Evolutionary conservation across 1,140 invertebrate genomes (phyloP), one percentile per base, ranked within the genome.

Genomic region (Drosophila arawakana): DNA sequence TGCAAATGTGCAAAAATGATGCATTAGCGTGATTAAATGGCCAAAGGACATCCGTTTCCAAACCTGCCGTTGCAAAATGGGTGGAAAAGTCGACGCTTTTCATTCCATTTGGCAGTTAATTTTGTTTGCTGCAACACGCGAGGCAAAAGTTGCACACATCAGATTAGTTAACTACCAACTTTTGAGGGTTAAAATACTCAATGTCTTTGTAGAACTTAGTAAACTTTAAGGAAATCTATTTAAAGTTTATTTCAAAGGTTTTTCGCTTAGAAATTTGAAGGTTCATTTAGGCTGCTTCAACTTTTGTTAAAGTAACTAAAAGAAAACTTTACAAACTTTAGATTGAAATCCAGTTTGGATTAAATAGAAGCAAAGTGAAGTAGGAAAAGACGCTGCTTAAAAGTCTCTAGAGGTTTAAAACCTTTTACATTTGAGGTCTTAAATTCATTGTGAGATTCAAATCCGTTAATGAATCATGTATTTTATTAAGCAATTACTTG

Each of bases 11-110:
- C 57, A 60, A 62, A 74, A 63, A 37, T 59, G 52, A 63, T 68
- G 58, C 73, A 75, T 75, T 75, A 75, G 60, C 73, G 25, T 75
- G 61, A 75, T 75, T 75, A 71, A 75, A 63, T 63, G 37, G 44
- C 52, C 35, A 71, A 39, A 75, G 68, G 67, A 71, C 13, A 41
- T 55, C 18, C 70, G 37, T 49, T 54, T 37, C 13, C 7, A 54
- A 34, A 34, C 49, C 1, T 41, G 8, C 11, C 4, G 39, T 41
- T 41, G 9, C 9, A 15, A 55, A 18, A 11, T 13, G 13, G 47
- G 7, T 39, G 35, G 8, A 39, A 15, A 30, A 50, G 5, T 6
- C 13, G 5, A 0, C 25, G 60, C 25, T 63, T 49, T 49, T 63
- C 30, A 57, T 21, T 35, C 7, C 30, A 46, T 35, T 54, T 66